Base-by-base conservation (phyloP, 2,797 vertebrate genomes). In the Moxostoma hubbsi region DNA sequence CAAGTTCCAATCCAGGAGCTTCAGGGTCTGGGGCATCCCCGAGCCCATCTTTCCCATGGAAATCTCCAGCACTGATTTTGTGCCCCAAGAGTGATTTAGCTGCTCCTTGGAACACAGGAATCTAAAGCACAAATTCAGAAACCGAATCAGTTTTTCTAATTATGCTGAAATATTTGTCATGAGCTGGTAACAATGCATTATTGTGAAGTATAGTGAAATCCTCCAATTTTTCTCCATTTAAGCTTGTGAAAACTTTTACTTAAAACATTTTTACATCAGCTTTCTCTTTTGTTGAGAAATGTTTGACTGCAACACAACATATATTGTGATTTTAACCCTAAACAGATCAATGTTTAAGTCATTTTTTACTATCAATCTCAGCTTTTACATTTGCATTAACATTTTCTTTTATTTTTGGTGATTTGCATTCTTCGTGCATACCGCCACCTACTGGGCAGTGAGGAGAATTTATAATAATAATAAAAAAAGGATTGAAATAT, bases 101-200 rank as follows among this genome's bases (percentile, higher is more conserved):
- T 1, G 92, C 90, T 1, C 93, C 93, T 81, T 84, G 84, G 87
- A 93, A 94, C 51, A 94, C 93, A 24, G 94, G 94, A 84, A 95
- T 92, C 95, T 94, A 77, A 70, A 81, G 71, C 9, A 79, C 12
- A 54, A 24, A 61, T 65, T 43, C 9, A 16, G 36, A 62, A 58
- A 8, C 65, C 55, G 10, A 5, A 5, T 2, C 24, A 43, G 43
- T 36, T 57, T 47, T 75, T 49, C 50, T 24, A 24, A 24, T 24
- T 24, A 24, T 24, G 24, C 24, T 24, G 24, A 24, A 24, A 24
- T 24, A 24, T 24, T 8, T 5, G 18, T 86, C 82, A 83, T 77
- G 81, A 6, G 54, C 77, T 70, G 59, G 24, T 46, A 15, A 68
- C 46, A 45, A 16, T 9, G 10, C 47, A 9, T 62, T 50, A 13